Evolutionary conservation across 2,797 vertebrate genomes (phyloP), one percentile per base, ranked within the genome.

Genomic region (Sebastes wilsoni): DNA sequence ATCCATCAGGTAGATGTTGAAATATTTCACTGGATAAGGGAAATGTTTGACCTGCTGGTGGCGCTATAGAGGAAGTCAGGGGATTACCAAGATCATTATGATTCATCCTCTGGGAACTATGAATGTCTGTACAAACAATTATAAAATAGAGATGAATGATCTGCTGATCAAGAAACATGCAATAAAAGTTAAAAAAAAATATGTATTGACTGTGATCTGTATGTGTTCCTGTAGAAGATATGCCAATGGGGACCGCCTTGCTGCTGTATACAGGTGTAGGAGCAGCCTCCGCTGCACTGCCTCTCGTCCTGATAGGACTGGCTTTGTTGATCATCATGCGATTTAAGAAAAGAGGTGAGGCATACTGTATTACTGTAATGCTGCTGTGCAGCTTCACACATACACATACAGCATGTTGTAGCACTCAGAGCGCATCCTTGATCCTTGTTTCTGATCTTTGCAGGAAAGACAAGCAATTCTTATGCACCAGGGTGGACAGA

Each of bases 341-440:
- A 18, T 64, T 71, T 4, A 82, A 18, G 46, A 92, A 75, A 70
- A 85, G 36, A 78, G 82, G 93, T 95, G 77, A 92, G 84, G 74
- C 38, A 5, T 18, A 5, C 8, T n/a, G 49, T 42, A 42, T 52
- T 49, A 49, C 42, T 7, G 6, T 16, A 23, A 36, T 13, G 56
- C 27, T 38, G 11, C 34, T 68, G 20, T 1, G 28, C 5, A 49
- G 3, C 54, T 60, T 65, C 18, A 74, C 36, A 59, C 42, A 28
- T 12, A 46, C 6, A 60, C 14, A 71, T 18, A 8, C 25, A 66
- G 2, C 23, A 46, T 30, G 1, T 38, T 67, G 2, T 30, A 23
- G n/a, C 13, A 61, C 13, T 59, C n/a, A 16, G 1, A 36, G 25
- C 30, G 1, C n/a, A 14, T 55, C 23, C 18, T 49, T 82, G 46